These are phyloP conservation scores for Grantiella picta DNA, from an alignment of 2,113 vertebrate species.

Conservation along the genomic window DNA sequence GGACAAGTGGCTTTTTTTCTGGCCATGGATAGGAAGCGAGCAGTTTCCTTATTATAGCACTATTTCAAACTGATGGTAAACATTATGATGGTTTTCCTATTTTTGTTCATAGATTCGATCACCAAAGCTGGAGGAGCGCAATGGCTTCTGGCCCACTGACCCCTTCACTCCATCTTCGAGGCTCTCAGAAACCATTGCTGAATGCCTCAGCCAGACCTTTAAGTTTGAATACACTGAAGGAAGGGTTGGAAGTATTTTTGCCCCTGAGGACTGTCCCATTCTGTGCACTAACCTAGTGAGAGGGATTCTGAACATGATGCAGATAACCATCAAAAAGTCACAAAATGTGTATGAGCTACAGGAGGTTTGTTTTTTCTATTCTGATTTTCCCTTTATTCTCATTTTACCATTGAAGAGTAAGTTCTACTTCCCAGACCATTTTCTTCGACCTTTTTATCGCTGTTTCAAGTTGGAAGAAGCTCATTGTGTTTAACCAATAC, in stretches of 20 bases:
- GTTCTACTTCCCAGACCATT: not conserved
- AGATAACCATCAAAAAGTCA: slow-evolving; percentile 81
- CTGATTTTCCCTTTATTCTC: not conserved
- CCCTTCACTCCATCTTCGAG: slow-evolving; percentile 50
- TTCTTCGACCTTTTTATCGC: not conserved
- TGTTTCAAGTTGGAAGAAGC: not conserved
- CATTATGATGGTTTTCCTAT: not conserved
- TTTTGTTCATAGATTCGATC: slow-evolving; percentile 68
- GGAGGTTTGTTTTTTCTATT: slow-evolving; percentile 68
- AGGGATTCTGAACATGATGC: slow-evolving; percentile 82
- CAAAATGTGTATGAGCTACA: slow-evolving; percentile 80
- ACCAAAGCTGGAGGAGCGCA: slow-evolving; percentile 76
- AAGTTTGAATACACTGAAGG: slow-evolving; percentile 84
- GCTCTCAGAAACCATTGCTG: slow-evolving; percentile 67
- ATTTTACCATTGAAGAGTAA: not conserved
- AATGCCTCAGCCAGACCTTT: slow-evolving; percentile 74
- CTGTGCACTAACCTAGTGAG: slow-evolving; percentile 78
- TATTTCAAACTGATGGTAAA: not conserved
- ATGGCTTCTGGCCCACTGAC: slow-evolving; percentile 76
- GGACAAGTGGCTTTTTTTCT: not conserved
- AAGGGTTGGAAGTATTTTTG: slow-evolving; percentile 74
- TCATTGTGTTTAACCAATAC: not conserved
- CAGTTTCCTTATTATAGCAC: not conserved
- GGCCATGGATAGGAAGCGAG: not conserved
- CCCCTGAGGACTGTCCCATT: slow-evolving; percentile 68